Base-by-base conservation (phyloP, 2,888 invertebrate genomes). In the Hypsopygia costalis region DNA sequence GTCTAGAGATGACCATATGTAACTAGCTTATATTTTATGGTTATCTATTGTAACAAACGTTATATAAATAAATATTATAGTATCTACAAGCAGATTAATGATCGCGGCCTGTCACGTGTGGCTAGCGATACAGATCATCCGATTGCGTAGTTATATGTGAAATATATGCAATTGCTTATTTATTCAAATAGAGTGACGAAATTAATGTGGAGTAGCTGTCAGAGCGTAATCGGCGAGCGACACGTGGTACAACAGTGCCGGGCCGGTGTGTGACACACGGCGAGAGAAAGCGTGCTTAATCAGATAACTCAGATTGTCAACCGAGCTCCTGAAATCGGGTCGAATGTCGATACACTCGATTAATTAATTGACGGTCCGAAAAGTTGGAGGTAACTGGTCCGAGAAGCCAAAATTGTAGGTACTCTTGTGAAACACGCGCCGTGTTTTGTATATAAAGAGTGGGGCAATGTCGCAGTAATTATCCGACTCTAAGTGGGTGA, bases 251-350 rank as follows among this genome's bases (percentile, higher is more conserved):
- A 56, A 54, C 65, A 51, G 38, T 16, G 33, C 33, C 43, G 36
- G 29, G 46, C 56, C 43, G 50, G 58, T 57, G 65, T 71, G 75
- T 76, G 75, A 73, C 69, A 74, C 74, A 73, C 69, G 59, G 52
- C 53, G 66, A 81, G 88, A 86, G 88, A 88, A 88, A 88, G 87
- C 87, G 86, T 82, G 82, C 80, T 87, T 82, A 79, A 88, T 88
- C 87, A 87, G 88, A 87, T 86, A 88, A 85, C 78, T 81, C 78
- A 82, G 79, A 85, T 87, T 86, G 87, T 87, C 88, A 87, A 87
- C 83, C 80, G 75, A 73, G 80, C 85, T 83, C 83, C 87, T 85
- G 87, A 85, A 88, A 86, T 82, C 82, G 82, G 88, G 86, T 86
- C 87, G 82, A 81, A 80, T 82, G 85, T 87, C 86, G 86, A 85